Base-by-base conservation (phyloP, 2,113 vertebrate species). In the Pitta sordida region DNA sequence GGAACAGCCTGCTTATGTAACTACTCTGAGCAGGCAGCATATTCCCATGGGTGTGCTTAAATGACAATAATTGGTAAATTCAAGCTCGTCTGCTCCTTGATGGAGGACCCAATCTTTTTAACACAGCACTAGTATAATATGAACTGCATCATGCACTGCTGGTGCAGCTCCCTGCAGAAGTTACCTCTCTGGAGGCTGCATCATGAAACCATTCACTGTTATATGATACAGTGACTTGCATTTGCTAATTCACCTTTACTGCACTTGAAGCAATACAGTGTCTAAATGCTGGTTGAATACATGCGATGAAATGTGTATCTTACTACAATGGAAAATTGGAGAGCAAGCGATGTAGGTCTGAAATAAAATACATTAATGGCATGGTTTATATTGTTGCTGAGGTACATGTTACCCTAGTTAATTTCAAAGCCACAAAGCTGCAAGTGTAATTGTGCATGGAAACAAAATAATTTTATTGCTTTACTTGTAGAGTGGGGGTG, bases 21-120 rank as follows among this genome's bases (percentile, higher is more conserved):
- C 21, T 13, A 2, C 21, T 64, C 15, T 30, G 18, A 87, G 44
- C 15, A 30, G 22, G n/a, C 21, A 82, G 46, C 21, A 14, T 0
- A 0, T n/a, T 30, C 16, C 30, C 2, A 2, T 30, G 7, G 10
- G 15, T 34, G 21, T 4, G 7, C 16, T 52, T 52, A 44, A 32
- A 37, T 34, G 2, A 30, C 19, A 20, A 3, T 43, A 59, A n/a
- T 1, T 44, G 26, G 29, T 71, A 68, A 80, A 79, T 46, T 80
- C 21, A 68, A 37, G 23, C 10, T 82, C 21, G 15, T 51, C 34
- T 90, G 12, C 2, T 34, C 39, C 6, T 26, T 46, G 29, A 48
- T 76, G 26, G 44, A 77, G 34, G 22, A 26, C 22, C n/a, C 37
- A 44, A 56, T 29, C 29, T 49, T 62, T 46, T 69, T 36, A 65